These are phyloP conservation scores for Mastacembelus armatus DNA, from an alignment of 2,797 vertebrate species.

Conservation along the genomic window DNA sequence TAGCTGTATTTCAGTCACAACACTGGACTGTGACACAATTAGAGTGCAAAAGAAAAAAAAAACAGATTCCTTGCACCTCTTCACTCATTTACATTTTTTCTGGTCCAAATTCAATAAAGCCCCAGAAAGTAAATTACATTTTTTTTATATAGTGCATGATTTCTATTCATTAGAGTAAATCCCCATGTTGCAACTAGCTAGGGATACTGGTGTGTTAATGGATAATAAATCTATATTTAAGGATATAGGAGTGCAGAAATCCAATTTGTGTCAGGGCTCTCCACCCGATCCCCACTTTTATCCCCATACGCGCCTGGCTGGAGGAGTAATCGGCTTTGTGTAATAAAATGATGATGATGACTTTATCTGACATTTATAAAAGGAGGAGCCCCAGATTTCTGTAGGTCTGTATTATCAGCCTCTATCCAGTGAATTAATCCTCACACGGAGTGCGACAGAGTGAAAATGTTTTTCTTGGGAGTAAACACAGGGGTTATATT, in stretches of 20 bases:
- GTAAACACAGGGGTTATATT: constrained; percentile 75
- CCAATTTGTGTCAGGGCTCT: constrained; percentile 81
- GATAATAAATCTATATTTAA: constrained; percentile 84
- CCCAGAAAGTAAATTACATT: constrained; percentile 41
- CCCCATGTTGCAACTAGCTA: constrained; percentile 57
- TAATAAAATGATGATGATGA: constrained; percentile 86
- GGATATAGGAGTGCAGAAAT: constrained; percentile 80
- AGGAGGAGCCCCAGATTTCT: constrained; percentile 77
- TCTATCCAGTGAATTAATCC: constrained; percentile 78
- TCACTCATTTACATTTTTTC: constrained; percentile 41
- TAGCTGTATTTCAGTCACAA: constrained; percentile 4
- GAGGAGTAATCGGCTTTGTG: constrained; percentile 84
- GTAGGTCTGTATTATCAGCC: constrained; percentile 77
- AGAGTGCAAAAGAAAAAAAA: background rate
- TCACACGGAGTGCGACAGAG: constrained; percentile 59
- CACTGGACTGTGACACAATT: constrained; percentile 10
- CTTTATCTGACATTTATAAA: constrained; percentile 86
- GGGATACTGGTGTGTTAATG: constrained; percentile 75
- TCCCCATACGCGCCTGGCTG: constrained; percentile 69
- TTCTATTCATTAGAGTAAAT: constrained; percentile 72
- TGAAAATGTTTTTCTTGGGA: constrained; percentile 68
- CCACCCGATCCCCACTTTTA: constrained; percentile 78
- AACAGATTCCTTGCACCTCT: background rate
- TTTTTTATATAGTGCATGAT: constrained; percentile 44
- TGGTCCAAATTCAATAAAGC: constrained; percentile 53